These are phyloP conservation scores for Seira sanloemensis DNA, from an alignment of 2,888 invertebrate species.

Conservation along the genomic window DNA sequence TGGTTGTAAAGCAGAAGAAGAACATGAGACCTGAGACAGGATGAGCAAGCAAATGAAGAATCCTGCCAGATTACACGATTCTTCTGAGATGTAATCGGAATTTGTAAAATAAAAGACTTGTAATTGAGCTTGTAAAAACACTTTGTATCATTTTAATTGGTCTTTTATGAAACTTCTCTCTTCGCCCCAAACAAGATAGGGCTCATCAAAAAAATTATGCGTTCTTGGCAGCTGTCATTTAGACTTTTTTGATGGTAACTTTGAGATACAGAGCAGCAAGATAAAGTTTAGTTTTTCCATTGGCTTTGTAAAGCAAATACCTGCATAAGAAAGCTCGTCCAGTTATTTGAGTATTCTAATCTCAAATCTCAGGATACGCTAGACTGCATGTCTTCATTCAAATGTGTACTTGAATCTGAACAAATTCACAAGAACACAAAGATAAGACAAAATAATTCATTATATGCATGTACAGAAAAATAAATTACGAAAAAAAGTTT, in stretches of 20 bases:
- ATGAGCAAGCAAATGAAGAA: background rate
- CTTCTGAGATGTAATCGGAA: background rate
- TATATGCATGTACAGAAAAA: too few relatives aligned
- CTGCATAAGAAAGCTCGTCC: too few relatives aligned
- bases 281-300: too few relatives aligned
- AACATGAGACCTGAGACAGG: conserved; percentile 46
- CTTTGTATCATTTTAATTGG: background rate
- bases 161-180: background rate
- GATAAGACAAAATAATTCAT: too few relatives aligned
- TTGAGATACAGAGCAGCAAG: too few relatives aligned
- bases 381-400: background rate
- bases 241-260: background rate
- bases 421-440: too few relatives aligned
- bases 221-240: conserved; percentile 16
- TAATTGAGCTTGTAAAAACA: background rate
- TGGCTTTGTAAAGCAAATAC: too few relatives aligned
- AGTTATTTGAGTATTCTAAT: too few relatives aligned
- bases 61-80: background rate
- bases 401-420: too few relatives aligned
- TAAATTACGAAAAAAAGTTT: too few relatives aligned
- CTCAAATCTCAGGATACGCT: too few relatives aligned
- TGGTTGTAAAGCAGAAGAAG: conserved; percentile 53
- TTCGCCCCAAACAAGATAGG: background rate
- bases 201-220: background rate
- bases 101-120: conserved; percentile 4